Base-by-base conservation (phyloP, 2,888 invertebrate species). In the Scaptomyza flava region DNA sequence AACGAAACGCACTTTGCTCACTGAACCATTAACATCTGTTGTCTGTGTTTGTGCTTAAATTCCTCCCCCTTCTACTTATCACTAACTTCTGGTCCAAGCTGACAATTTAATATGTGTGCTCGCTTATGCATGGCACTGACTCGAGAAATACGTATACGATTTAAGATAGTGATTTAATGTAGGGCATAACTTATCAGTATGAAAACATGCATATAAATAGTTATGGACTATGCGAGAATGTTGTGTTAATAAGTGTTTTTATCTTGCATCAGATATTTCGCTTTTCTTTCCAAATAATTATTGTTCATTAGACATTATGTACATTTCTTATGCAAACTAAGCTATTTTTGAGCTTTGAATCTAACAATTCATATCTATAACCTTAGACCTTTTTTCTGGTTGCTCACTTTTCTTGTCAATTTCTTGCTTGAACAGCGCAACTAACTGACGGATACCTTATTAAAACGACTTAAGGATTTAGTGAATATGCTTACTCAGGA, bases 1-100 rank as follows among this genome's bases (percentile, higher is more conserved):
- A 84, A 68, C 82, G 80, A 87, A 84, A 85, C 83, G 87, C 83
- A 84, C 83, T 84, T 84, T 84, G 87, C 86, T 68, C 75, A 79
- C 51, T 77, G 75, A 85, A 70, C 87, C 87, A 87, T 85, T 79
- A 87, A 84, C 83, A 84, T 82, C 85, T 85, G 82, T 73, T 85
- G 87, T 75, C 77, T 52, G 6, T 36, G 36, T 36, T n/a, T 6
- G 36, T n/a, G n/a, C n/a, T 38, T n/a, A 14, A 14, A 38, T 38
- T 27, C 27, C 9, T 3, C 3, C 9, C 20, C 9, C 2, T 9
- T n/a, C 20, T 48, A 7, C 17, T 48, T 1, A 48, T 6, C 17
- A 17, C 17, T 17, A 17, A 17, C 23, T 23, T 2, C n/a, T n/a
- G 6, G 36, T 36, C 36, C 6, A 5, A n/a, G 8, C 38, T 38